A percentile compares a stretch with the other conserved stretches of the same genome.
phyloP scores from a whole-genome alignment of 1,140 invertebrate species.

The Pissodes strobi region DNA sequence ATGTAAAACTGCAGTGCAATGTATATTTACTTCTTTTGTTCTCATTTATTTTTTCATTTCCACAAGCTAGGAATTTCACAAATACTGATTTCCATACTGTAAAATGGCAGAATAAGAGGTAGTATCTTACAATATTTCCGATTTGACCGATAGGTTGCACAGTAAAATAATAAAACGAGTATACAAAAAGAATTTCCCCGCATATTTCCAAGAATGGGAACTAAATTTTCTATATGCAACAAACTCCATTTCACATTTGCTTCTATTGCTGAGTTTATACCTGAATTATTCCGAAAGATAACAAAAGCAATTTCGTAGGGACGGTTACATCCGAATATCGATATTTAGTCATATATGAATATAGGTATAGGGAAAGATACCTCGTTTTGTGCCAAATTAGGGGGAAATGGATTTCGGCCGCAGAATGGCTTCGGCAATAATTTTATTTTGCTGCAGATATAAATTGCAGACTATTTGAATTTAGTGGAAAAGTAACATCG shows the following conservation, averaged over 20 bases:
- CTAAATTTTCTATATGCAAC: background rate
- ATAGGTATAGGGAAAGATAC: background rate
- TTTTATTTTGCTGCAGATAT: background rate
- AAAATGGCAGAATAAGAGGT: too few relatives aligned
- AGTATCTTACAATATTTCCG: too few relatives aligned
- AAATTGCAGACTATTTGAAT: too few relatives aligned
- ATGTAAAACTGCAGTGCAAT: too few relatives aligned
- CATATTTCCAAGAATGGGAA: background rate
- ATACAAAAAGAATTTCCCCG: too few relatives aligned
- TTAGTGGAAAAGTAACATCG: too few relatives aligned
- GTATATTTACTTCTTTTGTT: too few relatives aligned
- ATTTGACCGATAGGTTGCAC: too few relatives aligned
- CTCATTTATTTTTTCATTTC: too few relatives aligned
- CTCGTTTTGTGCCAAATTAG: slow-evolving; percentile 9
- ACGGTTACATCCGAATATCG: slow-evolving; percentile 6
- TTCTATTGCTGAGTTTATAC: background rate
- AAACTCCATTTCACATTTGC: slow-evolving; percentile 5
- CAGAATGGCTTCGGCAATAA: background rate
- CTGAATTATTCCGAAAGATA: slow-evolving; percentile 17
- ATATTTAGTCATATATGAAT: slow-evolving; percentile 10
- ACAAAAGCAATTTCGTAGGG: slow-evolving; percentile 12
- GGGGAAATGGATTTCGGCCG: background rate
- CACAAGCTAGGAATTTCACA: too few relatives aligned
- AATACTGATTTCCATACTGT: too few relatives aligned
- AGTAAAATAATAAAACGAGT: too few relatives aligned